These are phyloP conservation scores for Pomacea maculata DNA, from an alignment of 1,140 invertebrate genomes.

Conservation along the genomic window DNA sequence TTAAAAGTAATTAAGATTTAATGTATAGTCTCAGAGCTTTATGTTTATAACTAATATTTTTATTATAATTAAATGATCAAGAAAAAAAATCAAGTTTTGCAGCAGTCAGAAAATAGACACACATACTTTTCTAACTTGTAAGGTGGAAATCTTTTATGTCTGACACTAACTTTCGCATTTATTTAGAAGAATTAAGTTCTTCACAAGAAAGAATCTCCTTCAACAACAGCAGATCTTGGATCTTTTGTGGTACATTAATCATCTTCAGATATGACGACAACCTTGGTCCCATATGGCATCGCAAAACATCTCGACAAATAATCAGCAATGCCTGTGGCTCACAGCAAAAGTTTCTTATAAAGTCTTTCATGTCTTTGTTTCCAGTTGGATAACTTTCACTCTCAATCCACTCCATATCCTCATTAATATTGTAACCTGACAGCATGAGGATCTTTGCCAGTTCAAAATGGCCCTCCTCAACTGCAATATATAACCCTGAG, in stretches of 20 bases:
- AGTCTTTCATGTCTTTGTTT: slow-evolving; percentile 23
- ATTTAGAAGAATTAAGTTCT: neutral
- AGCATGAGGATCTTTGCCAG: slow-evolving; percentile 23
- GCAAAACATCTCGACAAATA: slow-evolving; percentile 15
- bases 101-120: too few relatives aligned
- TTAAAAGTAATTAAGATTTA: too few relatives aligned
- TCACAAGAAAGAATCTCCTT: slow-evolving; percentile 12
- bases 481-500: slow-evolving; percentile 22
- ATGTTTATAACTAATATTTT: too few relatives aligned
- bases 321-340: slow-evolving; percentile 26
- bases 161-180: too few relatives aligned
- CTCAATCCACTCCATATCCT: slow-evolving; percentile 32
- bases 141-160: too few relatives aligned
- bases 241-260: slow-evolving; percentile 8
- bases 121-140: too few relatives aligned
- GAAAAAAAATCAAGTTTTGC: too few relatives aligned
- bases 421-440: slow-evolving; percentile 28
- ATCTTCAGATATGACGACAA: neutral
- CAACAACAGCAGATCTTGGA: slow-evolving; percentile 5
- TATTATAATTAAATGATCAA: too few relatives aligned
- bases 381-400: slow-evolving; percentile 14
- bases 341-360: slow-evolving; percentile 11
- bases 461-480: slow-evolving; percentile 23
- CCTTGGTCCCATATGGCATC: slow-evolving; percentile 14
- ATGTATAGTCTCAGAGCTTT: too few relatives aligned